Base-by-base conservation (phyloP, 2,888 invertebrate species). In the Incurvaria masculella region DNA sequence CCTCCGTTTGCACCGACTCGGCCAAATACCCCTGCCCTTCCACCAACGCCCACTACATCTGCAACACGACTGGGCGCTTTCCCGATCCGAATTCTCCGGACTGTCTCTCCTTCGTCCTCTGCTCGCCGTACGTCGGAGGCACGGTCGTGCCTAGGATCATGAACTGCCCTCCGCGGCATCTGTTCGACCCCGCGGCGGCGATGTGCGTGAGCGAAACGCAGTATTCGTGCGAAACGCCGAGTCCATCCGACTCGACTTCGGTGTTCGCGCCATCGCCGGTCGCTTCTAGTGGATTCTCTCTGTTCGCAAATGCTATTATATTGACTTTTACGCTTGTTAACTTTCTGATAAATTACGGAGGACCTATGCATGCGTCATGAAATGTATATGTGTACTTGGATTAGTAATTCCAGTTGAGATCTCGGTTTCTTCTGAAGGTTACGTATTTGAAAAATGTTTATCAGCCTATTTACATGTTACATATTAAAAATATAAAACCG, bases 1-100 rank as follows among this genome's bases (percentile, higher is more conserved):
- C 70, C 48, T 59, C 58, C 43, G 64, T 68, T 44, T 78, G 76
- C 55, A 71, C 72, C 1, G 73, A 72, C 44, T 59, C 65, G 10
- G 67, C 72, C 1, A 60, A 58, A 40, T 75, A 74, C 53, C 56
- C 61, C 49, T 78, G 76, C 53, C 54, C 60, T 65, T 1, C 57
- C 58, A 38, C 65, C 60, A 23, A 4, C 6, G 14, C 38, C 2
- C 42, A n/a, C 10, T 51, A 43, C 49, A 62, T 62, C 41, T 78
- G 76, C 49, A 60, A 61, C 0, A 45, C 33, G 5, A 49, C 57
- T 2, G 72, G 72, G 2, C 61, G 60, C 40, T 70, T 66, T 47
- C 49, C 54, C 2, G 53, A 62, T 23, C 52, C 61, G 11, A 52
- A 53, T 2, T 56, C 47, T 38, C 52, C 51, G 2, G 54, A 66